These are phyloP conservation scores for Botia kubotai DNA, from an alignment of 2,797 vertebrate genomes.

Conservation along the genomic window DNA sequence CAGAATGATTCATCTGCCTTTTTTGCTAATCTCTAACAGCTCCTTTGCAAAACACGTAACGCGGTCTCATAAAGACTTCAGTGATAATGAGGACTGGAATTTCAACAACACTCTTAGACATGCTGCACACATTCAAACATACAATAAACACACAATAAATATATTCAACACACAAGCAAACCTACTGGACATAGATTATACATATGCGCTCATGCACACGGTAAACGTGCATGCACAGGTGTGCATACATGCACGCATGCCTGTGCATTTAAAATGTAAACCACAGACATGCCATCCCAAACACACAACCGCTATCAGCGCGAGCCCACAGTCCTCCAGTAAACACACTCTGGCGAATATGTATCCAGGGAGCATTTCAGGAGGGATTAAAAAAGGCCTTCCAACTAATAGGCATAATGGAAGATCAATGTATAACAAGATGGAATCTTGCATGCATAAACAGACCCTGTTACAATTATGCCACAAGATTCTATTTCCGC, in stretches of 20 bases:
- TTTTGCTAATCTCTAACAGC: conserved; percentile 53
- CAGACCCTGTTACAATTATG: conserved; percentile 77
- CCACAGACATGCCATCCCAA: not conserved
- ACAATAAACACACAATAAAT: conserved; percentile 3
- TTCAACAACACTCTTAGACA: not conserved
- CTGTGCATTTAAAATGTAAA: conserved; percentile 15
- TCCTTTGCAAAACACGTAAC: conserved; percentile 40
- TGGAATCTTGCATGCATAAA: conserved; percentile 84
- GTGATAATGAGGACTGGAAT: conserved; percentile 41
- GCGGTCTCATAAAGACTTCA: conserved; percentile 17
- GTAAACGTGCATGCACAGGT: conserved; percentile 8
- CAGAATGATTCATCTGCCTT: conserved; percentile 51
- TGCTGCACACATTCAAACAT: conserved; percentile 20
- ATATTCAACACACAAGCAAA: conserved; percentile 22
- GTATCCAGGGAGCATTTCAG: conserved; percentile 87
- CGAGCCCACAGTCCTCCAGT: conserved; percentile 58
- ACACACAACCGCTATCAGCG: conserved; percentile 24
- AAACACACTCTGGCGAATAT: conserved; percentile 78
- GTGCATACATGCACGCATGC: conserved; percentile 27
- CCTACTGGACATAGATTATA: conserved; percentile 27
- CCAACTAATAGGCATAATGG: conserved; percentile 87
- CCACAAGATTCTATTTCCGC: conserved; percentile 81
- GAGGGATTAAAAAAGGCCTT: conserved; percentile 86
- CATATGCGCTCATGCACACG: not conserved
- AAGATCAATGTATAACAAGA: conserved; percentile 87